Conservation (phyloP, 2,888 invertebrate species). For the Sturmia bella region DNA sequence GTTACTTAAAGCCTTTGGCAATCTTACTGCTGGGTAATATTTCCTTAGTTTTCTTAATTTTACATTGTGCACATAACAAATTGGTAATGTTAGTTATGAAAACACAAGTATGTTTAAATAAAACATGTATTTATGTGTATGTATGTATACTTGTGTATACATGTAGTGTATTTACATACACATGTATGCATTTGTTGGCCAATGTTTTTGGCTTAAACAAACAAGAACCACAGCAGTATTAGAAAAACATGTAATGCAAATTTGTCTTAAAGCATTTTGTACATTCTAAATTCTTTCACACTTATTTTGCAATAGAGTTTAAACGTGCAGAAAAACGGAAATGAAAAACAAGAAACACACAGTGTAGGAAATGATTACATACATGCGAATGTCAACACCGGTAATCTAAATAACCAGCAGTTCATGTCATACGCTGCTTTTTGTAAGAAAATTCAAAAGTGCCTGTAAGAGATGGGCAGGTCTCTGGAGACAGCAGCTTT, state of each 20-base stretch:
- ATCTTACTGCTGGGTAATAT: no score
- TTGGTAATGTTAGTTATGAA: no score
- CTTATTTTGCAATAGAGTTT: neutral
- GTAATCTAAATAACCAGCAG: slow-evolving; percentile 52
- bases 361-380: slow-evolving; percentile 45
- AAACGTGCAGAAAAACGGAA: slow-evolving; percentile 1
- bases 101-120: no score
- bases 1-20: no score
- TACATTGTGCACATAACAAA: no score
- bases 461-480: neutral
- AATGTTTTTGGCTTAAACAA: slow-evolving; percentile 24
- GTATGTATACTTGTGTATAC: neutral
- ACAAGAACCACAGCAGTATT: neutral
- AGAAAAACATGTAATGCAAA: slow-evolving; percentile 18
- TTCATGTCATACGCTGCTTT: slow-evolving; percentile 26
- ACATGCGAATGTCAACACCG: slow-evolving; percentile 56
- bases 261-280: slow-evolving; percentile 8
- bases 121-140: neutral
- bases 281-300: slow-evolving; percentile 35
- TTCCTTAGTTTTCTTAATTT: no score
- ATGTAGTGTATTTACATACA: neutral
- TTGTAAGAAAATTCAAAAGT: neutral
- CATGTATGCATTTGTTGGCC: no score
- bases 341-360: slow-evolving; percentile 21
- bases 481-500: slow-evolving; percentile 4